phyloP scores from a whole-genome alignment of 2,888 invertebrate species.

The Pterobdella sp. region DNA sequence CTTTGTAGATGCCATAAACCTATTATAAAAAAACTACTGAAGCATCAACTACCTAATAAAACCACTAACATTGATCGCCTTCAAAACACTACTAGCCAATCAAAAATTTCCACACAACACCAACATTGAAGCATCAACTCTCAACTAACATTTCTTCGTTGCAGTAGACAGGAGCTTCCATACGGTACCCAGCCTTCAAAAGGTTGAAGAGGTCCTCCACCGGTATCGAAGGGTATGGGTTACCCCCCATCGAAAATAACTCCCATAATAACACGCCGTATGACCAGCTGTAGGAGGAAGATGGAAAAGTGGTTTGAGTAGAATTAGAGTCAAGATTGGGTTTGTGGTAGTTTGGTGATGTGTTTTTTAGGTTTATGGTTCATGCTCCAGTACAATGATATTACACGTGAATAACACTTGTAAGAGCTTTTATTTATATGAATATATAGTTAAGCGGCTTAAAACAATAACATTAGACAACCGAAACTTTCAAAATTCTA shows the following conservation, averaged over 20 bases:
- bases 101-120: background rate
- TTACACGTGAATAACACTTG: background rate
- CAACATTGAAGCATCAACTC: background rate
- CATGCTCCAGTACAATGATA: background rate
- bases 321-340: background rate
- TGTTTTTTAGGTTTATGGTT: background rate
- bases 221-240: slow-evolving; percentile 52
- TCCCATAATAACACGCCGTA: slow-evolving; percentile 33
- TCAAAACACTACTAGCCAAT: background rate
- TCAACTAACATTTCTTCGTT: slow-evolving; percentile 72
- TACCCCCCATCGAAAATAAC: slow-evolving; percentile 32
- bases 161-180: slow-evolving; percentile 90
- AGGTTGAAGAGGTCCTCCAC: slow-evolving; percentile 86
- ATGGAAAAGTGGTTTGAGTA: background rate
- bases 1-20: no score
- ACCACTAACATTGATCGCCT: background rate
- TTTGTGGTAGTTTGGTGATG: background rate
- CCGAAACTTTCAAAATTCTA: no score
- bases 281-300: slow-evolving; percentile 27
- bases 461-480: background rate
- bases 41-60: background rate
- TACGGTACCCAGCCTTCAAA: slow-evolving; percentile 79
- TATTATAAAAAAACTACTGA: no score
- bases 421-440: background rate
- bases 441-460: background rate